phyloP scores from a whole-genome alignment of 2,113 vertebrate species.

The Rhinoptilus africanus region DNA sequence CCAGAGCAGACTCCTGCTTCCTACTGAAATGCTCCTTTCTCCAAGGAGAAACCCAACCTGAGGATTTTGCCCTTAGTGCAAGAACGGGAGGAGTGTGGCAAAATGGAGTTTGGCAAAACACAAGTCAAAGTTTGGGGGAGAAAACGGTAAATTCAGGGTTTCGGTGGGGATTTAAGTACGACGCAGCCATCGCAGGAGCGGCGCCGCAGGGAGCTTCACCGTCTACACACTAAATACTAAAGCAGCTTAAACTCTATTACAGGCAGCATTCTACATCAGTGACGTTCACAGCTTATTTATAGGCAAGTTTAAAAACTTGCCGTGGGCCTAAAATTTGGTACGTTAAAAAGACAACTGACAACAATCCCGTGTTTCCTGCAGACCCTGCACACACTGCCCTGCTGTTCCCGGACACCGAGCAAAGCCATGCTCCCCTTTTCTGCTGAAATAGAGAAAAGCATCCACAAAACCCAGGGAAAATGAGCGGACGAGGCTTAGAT shows the following conservation, averaged over 20 bases:
- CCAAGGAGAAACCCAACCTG: not conserved
- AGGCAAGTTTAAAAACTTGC: not conserved
- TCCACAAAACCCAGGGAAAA: not conserved
- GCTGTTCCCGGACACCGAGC: not conserved
- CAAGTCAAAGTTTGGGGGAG: not conserved
- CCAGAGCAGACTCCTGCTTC: not conserved
- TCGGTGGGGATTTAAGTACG: not conserved
- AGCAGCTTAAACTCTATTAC: not conserved
- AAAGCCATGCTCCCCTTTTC: fast-evolving
- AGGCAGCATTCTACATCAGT: not conserved
- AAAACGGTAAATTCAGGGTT: not conserved
- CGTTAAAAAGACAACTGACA: not conserved
- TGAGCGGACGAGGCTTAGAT: not conserved
- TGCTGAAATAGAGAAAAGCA: not conserved
- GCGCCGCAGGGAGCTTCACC: not conserved
- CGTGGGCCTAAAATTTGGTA: not conserved
- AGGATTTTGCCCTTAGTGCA: not conserved
- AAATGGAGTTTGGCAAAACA: not conserved
- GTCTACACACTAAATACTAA: not conserved
- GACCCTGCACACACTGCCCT: not conserved
- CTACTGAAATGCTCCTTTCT: not conserved
- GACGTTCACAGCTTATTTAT: not conserved
- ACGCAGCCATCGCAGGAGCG: not conserved
- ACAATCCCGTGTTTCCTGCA: not conserved
- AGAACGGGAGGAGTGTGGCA: not conserved